Conservation (phyloP, 2,113 vertebrate species). For the Catagonus wagneri region DNA sequence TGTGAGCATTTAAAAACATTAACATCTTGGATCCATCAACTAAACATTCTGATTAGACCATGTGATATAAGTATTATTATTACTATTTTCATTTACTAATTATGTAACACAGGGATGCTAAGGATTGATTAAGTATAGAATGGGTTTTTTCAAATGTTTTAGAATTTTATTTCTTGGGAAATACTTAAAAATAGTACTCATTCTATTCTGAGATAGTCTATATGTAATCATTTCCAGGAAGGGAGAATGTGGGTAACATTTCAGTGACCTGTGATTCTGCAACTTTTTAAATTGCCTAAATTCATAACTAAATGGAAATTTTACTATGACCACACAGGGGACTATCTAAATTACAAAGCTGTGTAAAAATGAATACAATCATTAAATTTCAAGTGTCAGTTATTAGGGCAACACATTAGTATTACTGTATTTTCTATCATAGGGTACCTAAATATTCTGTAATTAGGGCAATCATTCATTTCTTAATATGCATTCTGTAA, state of each 20-base stretch:
- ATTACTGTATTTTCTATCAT: neutral
- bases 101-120: neutral
- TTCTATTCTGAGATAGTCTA: neutral
- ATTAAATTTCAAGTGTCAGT: neutral
- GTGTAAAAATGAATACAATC: neutral
- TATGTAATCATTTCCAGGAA: neutral
- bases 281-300: conserved; percentile 3
- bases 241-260: neutral
- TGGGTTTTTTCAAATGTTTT: neutral
- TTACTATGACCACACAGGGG: neutral
- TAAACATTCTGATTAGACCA: neutral
- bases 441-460: neutral
- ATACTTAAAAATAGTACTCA: neutral
- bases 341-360: conserved; percentile 36
- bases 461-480: neutral
- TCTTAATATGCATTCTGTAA: neutral
- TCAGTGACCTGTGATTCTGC: neutral
- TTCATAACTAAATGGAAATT: conserved; percentile 4
- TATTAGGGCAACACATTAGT: neutral
- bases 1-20: neutral
- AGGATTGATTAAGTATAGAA: neutral
- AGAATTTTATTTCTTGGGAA: neutral
- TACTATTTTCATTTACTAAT: neutral
- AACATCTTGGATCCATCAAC: neutral
- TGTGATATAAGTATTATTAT: neutral